A percentile compares a stretch with the other conserved stretches of the same genome.
phyloP scores from a whole-genome alignment of 2,797 vertebrate genomes.

The Squalus acanthias region DNA sequence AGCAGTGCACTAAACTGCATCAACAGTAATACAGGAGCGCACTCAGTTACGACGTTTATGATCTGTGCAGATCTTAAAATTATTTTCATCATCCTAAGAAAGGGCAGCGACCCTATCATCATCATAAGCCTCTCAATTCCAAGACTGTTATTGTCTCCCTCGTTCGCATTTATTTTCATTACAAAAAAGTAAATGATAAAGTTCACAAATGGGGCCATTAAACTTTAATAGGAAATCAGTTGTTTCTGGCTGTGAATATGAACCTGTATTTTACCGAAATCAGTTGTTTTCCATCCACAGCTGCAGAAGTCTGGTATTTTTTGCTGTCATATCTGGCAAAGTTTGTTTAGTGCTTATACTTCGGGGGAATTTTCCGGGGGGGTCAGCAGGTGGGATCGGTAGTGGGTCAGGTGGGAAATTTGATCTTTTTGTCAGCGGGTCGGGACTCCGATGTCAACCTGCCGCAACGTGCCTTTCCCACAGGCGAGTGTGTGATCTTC shows the following conservation, averaged over 20 bases:
- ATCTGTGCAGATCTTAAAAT: background rate
- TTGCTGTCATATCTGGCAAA: background rate
- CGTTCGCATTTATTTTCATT: background rate
- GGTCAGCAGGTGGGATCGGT: too few relatives aligned
- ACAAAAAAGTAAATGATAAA: background rate
- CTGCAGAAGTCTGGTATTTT: background rate
- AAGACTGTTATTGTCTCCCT: background rate
- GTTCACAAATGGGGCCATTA: background rate
- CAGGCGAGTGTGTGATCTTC: too few relatives aligned
- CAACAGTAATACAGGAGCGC: background rate
- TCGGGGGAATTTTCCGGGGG: too few relatives aligned
- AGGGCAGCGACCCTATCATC: background rate
- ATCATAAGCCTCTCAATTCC: background rate
- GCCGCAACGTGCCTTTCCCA: too few relatives aligned
- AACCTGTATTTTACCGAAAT: background rate
- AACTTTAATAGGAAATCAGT: background rate
- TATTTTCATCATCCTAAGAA: background rate
- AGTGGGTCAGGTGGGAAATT: too few relatives aligned
- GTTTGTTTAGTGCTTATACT: background rate
- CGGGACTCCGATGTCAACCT: too few relatives aligned
- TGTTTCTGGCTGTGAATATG: background rate
- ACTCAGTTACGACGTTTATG: background rate
- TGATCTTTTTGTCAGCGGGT: too few relatives aligned
- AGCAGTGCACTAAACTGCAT: background rate
- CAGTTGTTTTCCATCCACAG: background rate